Evolutionary conservation across 2,797 vertebrate genomes (phyloP), one percentile per base, ranked within the genome.

Genomic region (Acipenser ruthenus): DNA sequence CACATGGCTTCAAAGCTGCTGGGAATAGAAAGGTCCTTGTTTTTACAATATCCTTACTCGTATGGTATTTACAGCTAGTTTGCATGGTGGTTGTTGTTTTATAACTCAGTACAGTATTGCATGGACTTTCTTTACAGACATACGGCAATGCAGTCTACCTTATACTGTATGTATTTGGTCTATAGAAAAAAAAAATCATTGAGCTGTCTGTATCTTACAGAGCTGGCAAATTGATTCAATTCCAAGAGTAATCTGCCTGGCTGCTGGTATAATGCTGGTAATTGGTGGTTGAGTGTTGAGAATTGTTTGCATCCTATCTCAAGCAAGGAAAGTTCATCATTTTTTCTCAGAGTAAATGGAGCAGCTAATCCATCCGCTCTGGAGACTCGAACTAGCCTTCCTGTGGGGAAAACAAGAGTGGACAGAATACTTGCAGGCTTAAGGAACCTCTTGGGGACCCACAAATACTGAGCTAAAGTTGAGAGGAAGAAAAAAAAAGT

Each of bases 151-250:
- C 53, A 55, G 3, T 55, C 53, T n/a, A 55, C n/a, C n/a, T 55
- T 55, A n/a, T 55, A 37, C n/a, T 55, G 53, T 55, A 10, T 55
- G 53, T 10, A 55, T 37, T 37, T 37, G 37, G 37, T 37, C 37
- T 37, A 37, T 37, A 37, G 37, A 37, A 5, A 37, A 37, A 37
- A 37, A 4, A 37, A 37, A 15, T 58, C 55, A 58, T 13, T n/a
- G 55, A 58, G 55, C 12, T n/a, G 10, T 13, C 12, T 6, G 10
- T 7, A n/a, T 58, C 4, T 15, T 53, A 12, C 18, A 37, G 8
- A 62, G 47, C 60, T 18, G 18, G 60, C 18, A 62, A 62, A 62
- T 62, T 62, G 60, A 62, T 62, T 62, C 18, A 62, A 12, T 62
- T 18, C 60, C 8, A 37, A 62, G 18, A 62, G 62, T 62, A 62